Conservation (phyloP, 1,140 invertebrate genomes). For the Palaemon carinicauda region DNA sequence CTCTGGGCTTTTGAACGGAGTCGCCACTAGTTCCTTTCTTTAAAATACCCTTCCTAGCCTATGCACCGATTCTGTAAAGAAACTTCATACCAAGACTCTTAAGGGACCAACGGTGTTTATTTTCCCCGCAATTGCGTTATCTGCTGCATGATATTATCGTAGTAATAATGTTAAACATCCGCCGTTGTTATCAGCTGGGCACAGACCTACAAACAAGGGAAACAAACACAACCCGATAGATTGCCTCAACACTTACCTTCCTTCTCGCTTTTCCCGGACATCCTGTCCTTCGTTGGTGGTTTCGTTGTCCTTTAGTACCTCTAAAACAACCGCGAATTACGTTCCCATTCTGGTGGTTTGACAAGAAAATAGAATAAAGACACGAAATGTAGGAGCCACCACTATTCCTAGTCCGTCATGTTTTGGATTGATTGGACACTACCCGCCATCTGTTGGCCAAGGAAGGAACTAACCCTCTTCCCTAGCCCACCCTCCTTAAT, state of each 20-base stretch:
- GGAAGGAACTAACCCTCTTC: background rate
- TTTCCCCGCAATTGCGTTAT: background rate
- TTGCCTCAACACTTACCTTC: slow-evolving; percentile 10
- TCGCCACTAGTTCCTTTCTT: too few relatives aligned
- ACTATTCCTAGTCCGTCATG: background rate
- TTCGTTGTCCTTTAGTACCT: slow-evolving; percentile 29
- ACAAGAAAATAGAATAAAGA: background rate
- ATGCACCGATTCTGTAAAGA: too few relatives aligned
- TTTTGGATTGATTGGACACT: slow-evolving; percentile 46
- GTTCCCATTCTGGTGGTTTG: slow-evolving; percentile 17
- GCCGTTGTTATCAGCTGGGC: slow-evolving; percentile 19
- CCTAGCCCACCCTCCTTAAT: background rate
- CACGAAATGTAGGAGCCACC: background rate
- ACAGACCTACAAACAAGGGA: background rate
- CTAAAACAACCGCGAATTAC: background rate
- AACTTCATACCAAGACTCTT: too few relatives aligned
- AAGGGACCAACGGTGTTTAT: too few relatives aligned
- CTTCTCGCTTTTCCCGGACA: slow-evolving; percentile 32
- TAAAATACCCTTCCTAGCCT: too few relatives aligned
- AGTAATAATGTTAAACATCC: background rate
- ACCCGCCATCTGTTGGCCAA: slow-evolving; percentile 28
- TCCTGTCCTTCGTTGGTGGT: slow-evolving; percentile 17
- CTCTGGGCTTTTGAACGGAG: too few relatives aligned
- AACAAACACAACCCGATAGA: background rate
- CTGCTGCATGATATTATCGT: background rate